These are phyloP conservation scores for Diuraphis noxia DNA, from an alignment of 1,140 invertebrate genomes.

Conservation along the genomic window DNA sequence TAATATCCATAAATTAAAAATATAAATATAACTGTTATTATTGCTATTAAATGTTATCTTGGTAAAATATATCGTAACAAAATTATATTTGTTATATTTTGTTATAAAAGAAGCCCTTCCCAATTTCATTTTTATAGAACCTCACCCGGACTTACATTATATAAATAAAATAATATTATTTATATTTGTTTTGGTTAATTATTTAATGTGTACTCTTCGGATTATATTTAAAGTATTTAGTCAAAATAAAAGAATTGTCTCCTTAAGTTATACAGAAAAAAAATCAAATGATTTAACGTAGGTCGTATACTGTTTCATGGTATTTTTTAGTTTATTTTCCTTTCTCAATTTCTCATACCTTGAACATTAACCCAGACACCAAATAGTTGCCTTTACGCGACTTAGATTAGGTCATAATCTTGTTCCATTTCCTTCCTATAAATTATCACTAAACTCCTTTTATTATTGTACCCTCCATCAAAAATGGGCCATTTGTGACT, in stretches of 20 bases:
- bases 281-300: not conserved
- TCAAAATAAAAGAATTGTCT: not conserved
- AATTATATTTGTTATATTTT: not conserved
- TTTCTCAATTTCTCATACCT: not conserved
- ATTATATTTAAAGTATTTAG: not conserved
- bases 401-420: not conserved
- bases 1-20: too few relatives aligned
- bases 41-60: too few relatives aligned
- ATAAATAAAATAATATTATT: not conserved
- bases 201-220: not conserved
- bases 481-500: not conserved
- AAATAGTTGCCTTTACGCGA: not conserved
- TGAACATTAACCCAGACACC: not conserved
- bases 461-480: not conserved
- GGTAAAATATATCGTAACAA: not conserved
- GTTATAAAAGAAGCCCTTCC: not conserved
- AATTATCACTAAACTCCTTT: not conserved
- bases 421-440: not conserved
- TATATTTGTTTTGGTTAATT: not conserved
- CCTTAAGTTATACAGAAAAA: not conserved
- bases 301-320: not conserved
- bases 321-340: not conserved
- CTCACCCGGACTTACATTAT: not conserved
- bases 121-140: not conserved
- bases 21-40: not conserved